These are phyloP conservation scores for Labeo catla DNA, from an alignment of 2,113 vertebrate species.

Conservation along the genomic window DNA sequence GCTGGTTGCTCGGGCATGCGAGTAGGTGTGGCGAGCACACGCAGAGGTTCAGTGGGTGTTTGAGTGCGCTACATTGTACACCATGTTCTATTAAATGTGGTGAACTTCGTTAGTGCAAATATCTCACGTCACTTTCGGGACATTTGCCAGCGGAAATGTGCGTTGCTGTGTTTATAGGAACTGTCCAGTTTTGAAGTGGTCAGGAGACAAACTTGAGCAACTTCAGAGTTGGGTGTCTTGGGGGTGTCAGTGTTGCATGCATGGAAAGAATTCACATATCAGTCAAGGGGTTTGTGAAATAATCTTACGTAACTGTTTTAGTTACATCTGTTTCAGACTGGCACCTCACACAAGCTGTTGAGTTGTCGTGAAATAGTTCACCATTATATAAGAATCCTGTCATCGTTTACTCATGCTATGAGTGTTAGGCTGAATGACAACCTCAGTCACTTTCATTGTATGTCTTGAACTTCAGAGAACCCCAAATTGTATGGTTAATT, in stretches of 20 bases:
- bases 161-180: not conserved
- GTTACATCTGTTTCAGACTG: not conserved
- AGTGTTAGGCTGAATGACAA: not conserved
- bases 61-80: not conserved
- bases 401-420: not conserved
- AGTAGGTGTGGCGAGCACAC: conserved; percentile 27
- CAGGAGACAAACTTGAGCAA: not conserved
- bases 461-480: not conserved
- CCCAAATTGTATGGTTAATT: not conserved
- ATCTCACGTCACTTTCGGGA: not conserved
- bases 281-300: not conserved
- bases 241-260: not conserved
- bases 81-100: not conserved
- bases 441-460: not conserved
- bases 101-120: not conserved
- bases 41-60: not conserved
- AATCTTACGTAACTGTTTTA: not conserved
- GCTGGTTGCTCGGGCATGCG: conserved; percentile 18
- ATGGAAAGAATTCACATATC: not conserved
- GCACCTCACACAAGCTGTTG: not conserved
- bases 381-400: not conserved
- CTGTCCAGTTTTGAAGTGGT: not conserved
- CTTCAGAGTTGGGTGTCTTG: not conserved
- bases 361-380: not conserved
- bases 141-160: not conserved